phyloP scores from a whole-genome alignment of 1,140 invertebrate species.

The Diachasma alloeum region DNA sequence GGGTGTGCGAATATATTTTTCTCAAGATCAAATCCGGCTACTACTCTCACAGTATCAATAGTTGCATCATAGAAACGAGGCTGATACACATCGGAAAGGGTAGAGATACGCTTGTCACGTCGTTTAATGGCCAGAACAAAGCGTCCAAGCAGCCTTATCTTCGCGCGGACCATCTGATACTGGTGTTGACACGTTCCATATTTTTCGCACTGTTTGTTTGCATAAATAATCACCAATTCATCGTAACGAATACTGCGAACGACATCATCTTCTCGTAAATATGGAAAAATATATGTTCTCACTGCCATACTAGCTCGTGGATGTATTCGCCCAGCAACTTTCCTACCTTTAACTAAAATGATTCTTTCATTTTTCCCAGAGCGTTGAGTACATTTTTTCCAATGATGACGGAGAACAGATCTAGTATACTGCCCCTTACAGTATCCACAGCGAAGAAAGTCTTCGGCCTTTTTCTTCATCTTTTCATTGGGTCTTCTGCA shows the following conservation, averaged over 20 bases:
- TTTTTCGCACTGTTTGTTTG: conserved; percentile 27
- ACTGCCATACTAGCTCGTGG: conserved; percentile 5
- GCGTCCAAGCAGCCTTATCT: neutral
- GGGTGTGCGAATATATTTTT: neutral
- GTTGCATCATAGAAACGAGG: neutral
- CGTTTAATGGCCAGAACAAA: too few relatives aligned
- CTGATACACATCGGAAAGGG: neutral
- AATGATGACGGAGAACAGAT: conserved; percentile 14
- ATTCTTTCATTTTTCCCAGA: neutral
- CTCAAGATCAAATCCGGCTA: neutral
- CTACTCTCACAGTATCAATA: neutral
- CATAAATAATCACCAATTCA: conserved; percentile 28
- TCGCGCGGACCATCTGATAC: neutral
- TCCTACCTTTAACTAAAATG: conserved; percentile 7
- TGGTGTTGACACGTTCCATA: conserved; percentile 15
- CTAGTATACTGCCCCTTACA: conserved; percentile 12
- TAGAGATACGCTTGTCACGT: neutral
- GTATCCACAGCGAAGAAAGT: conserved; percentile 18
- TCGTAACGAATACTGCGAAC: conserved; percentile 33
- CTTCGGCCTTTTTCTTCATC: conserved; percentile 14
- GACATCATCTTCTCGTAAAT: conserved; percentile 32
- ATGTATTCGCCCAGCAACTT: conserved; percentile 13
- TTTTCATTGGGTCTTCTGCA: conserved; percentile 28
- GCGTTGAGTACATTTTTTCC: conserved; percentile 6
- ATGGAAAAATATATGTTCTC: conserved; percentile 28